Conservation (phyloP, 2,113 vertebrate genomes). For the Paedocypris sp. region DNA sequence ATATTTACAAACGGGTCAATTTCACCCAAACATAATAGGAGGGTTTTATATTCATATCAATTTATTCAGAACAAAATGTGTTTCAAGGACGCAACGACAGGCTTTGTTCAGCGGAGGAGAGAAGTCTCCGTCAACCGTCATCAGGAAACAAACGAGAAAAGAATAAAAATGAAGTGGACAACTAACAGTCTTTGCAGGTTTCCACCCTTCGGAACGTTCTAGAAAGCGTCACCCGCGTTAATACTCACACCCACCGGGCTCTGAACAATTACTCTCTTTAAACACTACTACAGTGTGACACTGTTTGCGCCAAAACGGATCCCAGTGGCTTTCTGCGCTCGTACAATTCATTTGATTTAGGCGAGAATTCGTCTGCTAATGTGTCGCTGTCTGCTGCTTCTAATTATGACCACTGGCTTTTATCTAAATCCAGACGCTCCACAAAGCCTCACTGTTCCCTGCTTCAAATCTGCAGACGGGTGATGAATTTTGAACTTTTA, state of each 20-base stretch:
- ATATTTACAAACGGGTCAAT: too few species aligned
- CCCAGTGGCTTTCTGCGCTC: slow-evolving; percentile 72
- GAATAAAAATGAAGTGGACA: too few species aligned
- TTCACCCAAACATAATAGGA: too few species aligned
- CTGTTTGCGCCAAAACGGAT: slow-evolving; percentile 68
- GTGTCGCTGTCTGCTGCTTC: slow-evolving; percentile 75
- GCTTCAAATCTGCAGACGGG: slow-evolving; percentile 60
- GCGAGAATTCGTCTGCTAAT: slow-evolving; percentile 75
- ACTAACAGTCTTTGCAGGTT: too few species aligned
- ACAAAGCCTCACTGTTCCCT: slow-evolving; percentile 73
- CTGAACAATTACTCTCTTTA: slow-evolving; percentile 73
- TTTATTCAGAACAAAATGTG: too few species aligned
- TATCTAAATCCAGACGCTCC: slow-evolving; percentile 73
- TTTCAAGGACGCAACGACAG: too few species aligned
- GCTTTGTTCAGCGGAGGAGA: too few species aligned
- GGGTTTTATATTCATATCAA: too few species aligned
- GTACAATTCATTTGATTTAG: slow-evolving; percentile 81
- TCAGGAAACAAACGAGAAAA: too few species aligned
- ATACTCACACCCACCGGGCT: slow-evolving; percentile 63
- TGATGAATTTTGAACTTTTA: too few species aligned
- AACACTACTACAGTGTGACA: slow-evolving; percentile 68
- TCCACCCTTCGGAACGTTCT: too few species aligned
- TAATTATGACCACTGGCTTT: slow-evolving; percentile 75
- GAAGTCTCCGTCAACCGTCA: too few species aligned
- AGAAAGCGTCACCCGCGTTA: slow-evolving; percentile 63